Evolutionary conservation across 2,888 invertebrate species (phyloP).

Genomic region (Microctonus aethiopoides): DNA sequence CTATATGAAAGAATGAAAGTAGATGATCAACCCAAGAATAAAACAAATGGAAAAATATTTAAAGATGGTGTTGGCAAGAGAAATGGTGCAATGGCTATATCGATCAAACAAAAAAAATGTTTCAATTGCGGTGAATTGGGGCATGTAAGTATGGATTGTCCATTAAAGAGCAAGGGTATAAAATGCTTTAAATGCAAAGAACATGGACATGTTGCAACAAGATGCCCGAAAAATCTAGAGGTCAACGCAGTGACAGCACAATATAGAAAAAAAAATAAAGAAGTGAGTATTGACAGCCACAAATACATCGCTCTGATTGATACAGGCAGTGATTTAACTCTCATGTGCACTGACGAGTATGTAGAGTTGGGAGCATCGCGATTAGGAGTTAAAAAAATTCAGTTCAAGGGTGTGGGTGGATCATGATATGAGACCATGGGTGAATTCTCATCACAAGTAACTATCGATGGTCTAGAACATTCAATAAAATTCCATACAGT

Average conservation of each 20-base stretch:
- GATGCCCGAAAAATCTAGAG: background rate
- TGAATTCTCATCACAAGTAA: no score
- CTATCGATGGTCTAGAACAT: conserved; percentile 1
- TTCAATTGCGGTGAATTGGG: conserved; percentile 15
- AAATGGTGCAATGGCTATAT: background rate
- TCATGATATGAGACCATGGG: no score
- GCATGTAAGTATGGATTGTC: conserved; percentile 16
- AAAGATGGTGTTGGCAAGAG: no score
- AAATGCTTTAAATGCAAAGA: conserved; percentile 16
- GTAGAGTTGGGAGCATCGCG: conserved; percentile 25
- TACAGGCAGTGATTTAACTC: conserved; percentile 35
- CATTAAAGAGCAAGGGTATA: conserved; percentile 14
- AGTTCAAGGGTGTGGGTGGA: no score
- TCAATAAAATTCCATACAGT: no score
- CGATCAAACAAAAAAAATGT: background rate
- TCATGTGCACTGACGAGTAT: conserved; percentile 28
- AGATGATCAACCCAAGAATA: background rate
- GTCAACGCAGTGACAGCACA: no score
- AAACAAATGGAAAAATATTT: no score
- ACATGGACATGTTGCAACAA: conserved; percentile 20
- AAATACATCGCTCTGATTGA: conserved; percentile 27
- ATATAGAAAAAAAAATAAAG: no score
- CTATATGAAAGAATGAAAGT: no score
- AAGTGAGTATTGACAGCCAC: no score
- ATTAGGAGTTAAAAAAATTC: no score